Evolutionary conservation across 92 coral and sea anemone species (phyloP).

Genomic region (Bergia sp.): DNA sequence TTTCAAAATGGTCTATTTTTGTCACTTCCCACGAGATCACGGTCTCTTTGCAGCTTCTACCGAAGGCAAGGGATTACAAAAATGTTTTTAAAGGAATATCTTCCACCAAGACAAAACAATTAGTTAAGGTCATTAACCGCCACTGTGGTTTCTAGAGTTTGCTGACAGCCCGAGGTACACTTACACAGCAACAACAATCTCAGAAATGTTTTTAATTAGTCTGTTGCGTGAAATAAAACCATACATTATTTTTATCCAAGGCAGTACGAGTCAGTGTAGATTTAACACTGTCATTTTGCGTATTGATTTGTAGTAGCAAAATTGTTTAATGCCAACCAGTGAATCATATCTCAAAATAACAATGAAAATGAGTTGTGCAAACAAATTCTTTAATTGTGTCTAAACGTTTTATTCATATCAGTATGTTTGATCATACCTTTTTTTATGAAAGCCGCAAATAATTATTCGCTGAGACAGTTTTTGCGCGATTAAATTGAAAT

Average conservation of each 20-base stretch:
- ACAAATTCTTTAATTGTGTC: background rate
- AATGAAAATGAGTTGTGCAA: constrained; percentile 12
- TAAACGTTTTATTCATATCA: background rate
- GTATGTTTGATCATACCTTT: background rate
- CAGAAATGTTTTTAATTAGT: background rate
- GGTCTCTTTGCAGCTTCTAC: background rate
- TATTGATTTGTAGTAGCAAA: background rate
- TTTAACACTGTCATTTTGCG: background rate
- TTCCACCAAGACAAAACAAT: background rate
- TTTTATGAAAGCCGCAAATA: background rate
- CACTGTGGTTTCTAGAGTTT: background rate
- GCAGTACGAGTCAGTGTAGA: background rate
- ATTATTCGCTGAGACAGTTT: background rate
- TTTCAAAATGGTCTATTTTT: background rate
- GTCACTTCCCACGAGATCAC: background rate
- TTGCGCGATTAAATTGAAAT: no score
- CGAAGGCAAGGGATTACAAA: background rate
- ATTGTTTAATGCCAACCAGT: background rate
- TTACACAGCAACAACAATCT: background rate
- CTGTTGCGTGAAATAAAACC: background rate
- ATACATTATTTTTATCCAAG: background rate
- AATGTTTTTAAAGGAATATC: background rate
- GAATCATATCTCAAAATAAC: constrained; percentile 3
- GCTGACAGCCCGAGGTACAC: background rate
- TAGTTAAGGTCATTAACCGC: background rate